A percentile compares a stretch with the other conserved stretches of the same genome.
Evolutionary conservation across 2,797 vertebrate species (phyloP).

Genomic region (Catamblyrhynchus diadema): DNA sequence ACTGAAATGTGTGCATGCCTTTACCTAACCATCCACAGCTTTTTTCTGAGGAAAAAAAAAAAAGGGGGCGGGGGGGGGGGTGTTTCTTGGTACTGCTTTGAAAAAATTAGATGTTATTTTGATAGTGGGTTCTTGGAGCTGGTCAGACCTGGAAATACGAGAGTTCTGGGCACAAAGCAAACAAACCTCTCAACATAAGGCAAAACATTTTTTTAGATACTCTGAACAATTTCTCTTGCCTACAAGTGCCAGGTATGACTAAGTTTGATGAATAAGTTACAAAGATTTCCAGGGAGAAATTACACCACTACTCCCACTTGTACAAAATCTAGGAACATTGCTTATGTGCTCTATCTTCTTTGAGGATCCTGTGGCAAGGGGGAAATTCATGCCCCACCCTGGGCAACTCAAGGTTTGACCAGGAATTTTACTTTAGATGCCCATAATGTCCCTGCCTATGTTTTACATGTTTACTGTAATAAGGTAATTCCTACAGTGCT

Average conservation of each 20-base stretch:
- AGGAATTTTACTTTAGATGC: not conserved
- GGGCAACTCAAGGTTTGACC: not conserved
- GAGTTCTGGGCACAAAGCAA: not conserved
- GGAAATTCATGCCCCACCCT: not conserved
- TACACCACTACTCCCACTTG: not conserved
- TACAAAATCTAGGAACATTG: not conserved
- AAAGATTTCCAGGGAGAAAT: not conserved
- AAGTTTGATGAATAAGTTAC: not conserved
- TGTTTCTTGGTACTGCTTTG: not conserved
- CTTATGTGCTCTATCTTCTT: not conserved
- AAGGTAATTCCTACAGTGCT: not conserved
- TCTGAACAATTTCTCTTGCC: not conserved
- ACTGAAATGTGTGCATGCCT: not conserved
- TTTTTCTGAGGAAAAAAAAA: not conserved
- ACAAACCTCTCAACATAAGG: not conserved
- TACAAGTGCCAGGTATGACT: not conserved
- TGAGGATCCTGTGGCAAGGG: not conserved
- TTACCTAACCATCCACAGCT: not conserved
- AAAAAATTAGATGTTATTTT: not conserved
- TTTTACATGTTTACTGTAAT: not conserved
- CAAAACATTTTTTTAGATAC: not conserved
- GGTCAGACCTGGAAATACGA: not conserved
- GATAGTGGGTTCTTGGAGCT: not conserved
- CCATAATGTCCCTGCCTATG: not conserved
- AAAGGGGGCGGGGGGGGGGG: accelerated